Evolutionary conservation across 2,888 invertebrate species (phyloP).

Genomic region (Boloria selene): DNA sequence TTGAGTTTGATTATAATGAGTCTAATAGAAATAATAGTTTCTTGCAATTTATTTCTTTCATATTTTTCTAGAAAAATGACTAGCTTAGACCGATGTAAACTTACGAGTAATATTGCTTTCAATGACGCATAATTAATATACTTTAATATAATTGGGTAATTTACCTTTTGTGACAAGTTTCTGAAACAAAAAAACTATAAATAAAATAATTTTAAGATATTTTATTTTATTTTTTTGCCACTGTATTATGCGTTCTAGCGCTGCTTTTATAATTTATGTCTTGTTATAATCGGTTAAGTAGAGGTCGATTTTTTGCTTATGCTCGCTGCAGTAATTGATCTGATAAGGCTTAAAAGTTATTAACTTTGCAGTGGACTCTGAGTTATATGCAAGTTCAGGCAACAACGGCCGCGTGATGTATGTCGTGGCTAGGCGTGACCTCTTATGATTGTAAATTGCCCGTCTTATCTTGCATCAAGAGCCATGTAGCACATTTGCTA

Average conservation of each 20-base stretch:
- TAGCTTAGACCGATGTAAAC: background rate
- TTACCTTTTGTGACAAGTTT: too few relatives aligned
- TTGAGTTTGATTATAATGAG: constrained; percentile 5
- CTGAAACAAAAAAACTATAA: too few relatives aligned
- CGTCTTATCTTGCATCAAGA: constrained; percentile 29
- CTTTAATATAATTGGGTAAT: too few relatives aligned
- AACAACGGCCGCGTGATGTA: background rate
- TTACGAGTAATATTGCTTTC: background rate
- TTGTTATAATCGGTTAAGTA: too few relatives aligned
- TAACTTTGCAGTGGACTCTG: background rate
- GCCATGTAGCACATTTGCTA: constrained; percentile 29
- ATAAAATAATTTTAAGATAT: too few relatives aligned
- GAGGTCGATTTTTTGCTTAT: too few relatives aligned
- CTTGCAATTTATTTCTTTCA: constrained; percentile 5
- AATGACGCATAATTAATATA: too few relatives aligned
- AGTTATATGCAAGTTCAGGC: background rate
- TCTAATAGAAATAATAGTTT: constrained; percentile 1
- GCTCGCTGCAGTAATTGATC: too few relatives aligned
- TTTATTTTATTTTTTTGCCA: too few relatives aligned
- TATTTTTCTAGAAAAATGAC: constrained; percentile 18
- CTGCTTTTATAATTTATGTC: too few relatives aligned
- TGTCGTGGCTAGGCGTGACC: constrained; percentile 24
- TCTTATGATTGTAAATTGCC: constrained; percentile 34
- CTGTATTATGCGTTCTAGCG: too few relatives aligned
- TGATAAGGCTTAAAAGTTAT: background rate